Conservation (phyloP, 2,797 vertebrate species). For the Sorex maritimensis region DNA sequence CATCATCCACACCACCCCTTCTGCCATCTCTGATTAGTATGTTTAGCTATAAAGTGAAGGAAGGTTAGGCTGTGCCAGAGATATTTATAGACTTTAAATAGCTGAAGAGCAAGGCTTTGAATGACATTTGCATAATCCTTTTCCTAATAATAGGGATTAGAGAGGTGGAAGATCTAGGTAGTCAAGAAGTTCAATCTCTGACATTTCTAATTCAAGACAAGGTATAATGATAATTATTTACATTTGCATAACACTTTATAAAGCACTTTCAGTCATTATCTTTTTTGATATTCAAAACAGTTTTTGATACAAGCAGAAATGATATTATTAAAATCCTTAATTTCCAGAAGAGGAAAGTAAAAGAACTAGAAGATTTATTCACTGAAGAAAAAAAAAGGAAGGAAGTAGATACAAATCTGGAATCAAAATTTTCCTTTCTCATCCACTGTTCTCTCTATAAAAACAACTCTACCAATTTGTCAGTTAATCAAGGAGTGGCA, state of each 20-base stretch:
- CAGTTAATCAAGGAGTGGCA: background rate
- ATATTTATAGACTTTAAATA: slow-evolving; percentile 70
- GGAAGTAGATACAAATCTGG: background rate
- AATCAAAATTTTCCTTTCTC: background rate
- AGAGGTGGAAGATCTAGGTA: background rate
- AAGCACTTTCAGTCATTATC: slow-evolving; percentile 31
- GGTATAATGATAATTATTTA: slow-evolving; percentile 57
- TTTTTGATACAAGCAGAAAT: slow-evolving; percentile 47
- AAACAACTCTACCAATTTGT: background rate
- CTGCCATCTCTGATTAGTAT: slow-evolving; percentile 18
- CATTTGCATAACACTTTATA: slow-evolving; percentile 64
- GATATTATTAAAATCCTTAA: slow-evolving; percentile 7
- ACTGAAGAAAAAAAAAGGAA: background rate
- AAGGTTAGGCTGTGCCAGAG: slow-evolving; percentile 37
- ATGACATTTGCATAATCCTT: slow-evolving; percentile 29
- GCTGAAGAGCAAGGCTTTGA: slow-evolving; percentile 8
- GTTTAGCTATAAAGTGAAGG: slow-evolving; percentile 13
- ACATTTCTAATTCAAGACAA: slow-evolving; percentile 72
- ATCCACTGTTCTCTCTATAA: background rate
- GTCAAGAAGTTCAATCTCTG: slow-evolving; percentile 56
- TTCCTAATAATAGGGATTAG: slow-evolving; percentile 66
- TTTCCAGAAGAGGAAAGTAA: background rate
- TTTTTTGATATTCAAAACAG: slow-evolving; percentile 17
- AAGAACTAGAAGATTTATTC: background rate
- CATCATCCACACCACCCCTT: background rate